Evolutionary conservation across 2,888 invertebrate species (phyloP), one percentile per base, ranked within the genome.

Genomic region (Prionchulus punctatus): DNA sequence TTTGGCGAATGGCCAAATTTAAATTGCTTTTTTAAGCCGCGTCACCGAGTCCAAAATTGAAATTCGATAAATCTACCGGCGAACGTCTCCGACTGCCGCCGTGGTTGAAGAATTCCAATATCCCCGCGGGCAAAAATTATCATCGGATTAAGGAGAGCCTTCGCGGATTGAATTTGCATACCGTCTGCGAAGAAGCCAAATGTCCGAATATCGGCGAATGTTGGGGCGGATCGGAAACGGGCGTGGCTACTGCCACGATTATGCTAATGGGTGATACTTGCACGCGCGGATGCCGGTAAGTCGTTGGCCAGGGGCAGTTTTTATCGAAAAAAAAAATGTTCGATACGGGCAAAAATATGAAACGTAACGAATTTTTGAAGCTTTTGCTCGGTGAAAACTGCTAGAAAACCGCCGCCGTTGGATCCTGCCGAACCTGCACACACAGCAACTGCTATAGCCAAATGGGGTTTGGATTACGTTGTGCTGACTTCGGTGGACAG

Each of bases 201-300:
- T 96, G 96, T 76, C 96, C 94, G 0, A 96, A 96, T 73, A 94
- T 96, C 60, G 92, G 96, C 15, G 94, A 96, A 75, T 98, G 98
- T 73, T 94, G 92, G 92, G 91, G 91, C 55, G 90, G 90, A 0
- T 91, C 91, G 18, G 84, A 86, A 67, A 80, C 87, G 76, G 86
- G 86, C 30, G 89, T 88, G 23, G 87, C 96, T n/a, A 99, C 98
- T 26, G 98, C 98, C 1, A 99, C 98, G 50, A 96, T 98, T 55
- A 99, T 98, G 98, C 76, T 96, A 47, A 82, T 98, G 80, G 98
- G 98, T n/a, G 96, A 98, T 73, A 92, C 92, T 0, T 99, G 98
- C 70, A 98, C 98, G 0, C 79, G 98, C 60, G 96, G 92, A 27
- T 99, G 98, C 58, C 54, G 64, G 62, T 65, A 26, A 36, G 18